A percentile compares a stretch with the other conserved stretches of the same genome.
These are phyloP conservation scores for Thryonomys swinderianus DNA, from an alignment of 2,113 vertebrate genomes.

Conservation along the genomic window DNA sequence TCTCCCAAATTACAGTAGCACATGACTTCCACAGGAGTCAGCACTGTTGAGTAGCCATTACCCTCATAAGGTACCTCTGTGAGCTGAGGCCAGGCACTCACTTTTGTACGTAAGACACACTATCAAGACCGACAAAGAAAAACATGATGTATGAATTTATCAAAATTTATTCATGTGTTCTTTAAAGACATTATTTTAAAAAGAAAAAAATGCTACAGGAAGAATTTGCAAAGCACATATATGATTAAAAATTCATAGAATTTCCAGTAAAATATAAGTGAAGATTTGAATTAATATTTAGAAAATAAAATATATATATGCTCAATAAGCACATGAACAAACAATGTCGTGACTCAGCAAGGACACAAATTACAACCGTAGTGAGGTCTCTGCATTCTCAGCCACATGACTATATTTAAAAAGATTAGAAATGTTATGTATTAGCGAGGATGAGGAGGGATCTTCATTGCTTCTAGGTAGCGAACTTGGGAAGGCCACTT, in stretches of 20 bases:
- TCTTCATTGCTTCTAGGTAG: accelerated
- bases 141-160: background rate
- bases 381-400: too few species aligned
- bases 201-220: background rate
- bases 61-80: background rate
- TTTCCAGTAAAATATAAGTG: background rate
- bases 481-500: background rate
- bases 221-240: background rate
- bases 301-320: background rate
- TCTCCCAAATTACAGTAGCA: background rate
- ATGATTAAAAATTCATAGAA: too few species aligned
- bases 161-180: background rate
- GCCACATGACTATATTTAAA: accelerated
- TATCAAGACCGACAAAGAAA: background rate
- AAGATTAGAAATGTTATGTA: background rate
- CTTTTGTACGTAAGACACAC: background rate
- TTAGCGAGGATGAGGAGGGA: background rate
- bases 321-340: background rate
- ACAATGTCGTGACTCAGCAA: background rate
- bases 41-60: background rate
- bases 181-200: background rate
- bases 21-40: background rate
- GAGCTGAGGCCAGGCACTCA: background rate
- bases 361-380: background rate
- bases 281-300: background rate